Conservation (phyloP, 2,797 vertebrate genomes). For the Morelia viridis region DNA sequence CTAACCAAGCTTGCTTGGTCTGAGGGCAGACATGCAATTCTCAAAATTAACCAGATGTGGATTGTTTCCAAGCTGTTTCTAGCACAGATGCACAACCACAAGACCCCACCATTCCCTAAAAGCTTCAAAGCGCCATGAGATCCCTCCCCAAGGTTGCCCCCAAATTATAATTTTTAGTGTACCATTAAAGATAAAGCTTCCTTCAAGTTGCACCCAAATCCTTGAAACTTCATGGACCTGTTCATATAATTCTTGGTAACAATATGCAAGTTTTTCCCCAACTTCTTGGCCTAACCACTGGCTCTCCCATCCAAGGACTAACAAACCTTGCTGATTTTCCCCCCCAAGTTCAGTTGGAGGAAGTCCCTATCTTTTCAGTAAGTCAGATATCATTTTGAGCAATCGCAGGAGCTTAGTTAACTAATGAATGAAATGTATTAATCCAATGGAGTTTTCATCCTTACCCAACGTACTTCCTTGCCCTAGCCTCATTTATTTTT, state of each 20-base stretch:
- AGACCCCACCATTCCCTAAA: no score
- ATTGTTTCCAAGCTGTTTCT: no score
- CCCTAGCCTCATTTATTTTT: background rate
- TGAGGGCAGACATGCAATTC: background rate
- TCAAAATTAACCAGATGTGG: background rate
- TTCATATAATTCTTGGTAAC: background rate
- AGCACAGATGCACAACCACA: no score
- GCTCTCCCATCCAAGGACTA: background rate
- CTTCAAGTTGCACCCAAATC: no score
- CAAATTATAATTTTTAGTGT: no score
- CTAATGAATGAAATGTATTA: background rate
- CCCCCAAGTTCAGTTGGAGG: background rate
- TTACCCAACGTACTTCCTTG: background rate
- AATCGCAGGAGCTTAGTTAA: background rate
- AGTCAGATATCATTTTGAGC: background rate
- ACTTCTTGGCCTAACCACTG: background rate
- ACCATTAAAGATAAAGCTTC: no score
- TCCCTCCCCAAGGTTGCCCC: no score
- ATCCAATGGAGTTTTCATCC: background rate
- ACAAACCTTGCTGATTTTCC: background rate
- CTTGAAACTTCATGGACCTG: background rate
- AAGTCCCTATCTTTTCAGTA: background rate
- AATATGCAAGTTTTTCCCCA: background rate
- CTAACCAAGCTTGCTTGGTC: no score
- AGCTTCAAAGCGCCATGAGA: no score